Base-by-base conservation (phyloP, 2,113 vertebrate species). In the Vulpes lagopus region DNA sequence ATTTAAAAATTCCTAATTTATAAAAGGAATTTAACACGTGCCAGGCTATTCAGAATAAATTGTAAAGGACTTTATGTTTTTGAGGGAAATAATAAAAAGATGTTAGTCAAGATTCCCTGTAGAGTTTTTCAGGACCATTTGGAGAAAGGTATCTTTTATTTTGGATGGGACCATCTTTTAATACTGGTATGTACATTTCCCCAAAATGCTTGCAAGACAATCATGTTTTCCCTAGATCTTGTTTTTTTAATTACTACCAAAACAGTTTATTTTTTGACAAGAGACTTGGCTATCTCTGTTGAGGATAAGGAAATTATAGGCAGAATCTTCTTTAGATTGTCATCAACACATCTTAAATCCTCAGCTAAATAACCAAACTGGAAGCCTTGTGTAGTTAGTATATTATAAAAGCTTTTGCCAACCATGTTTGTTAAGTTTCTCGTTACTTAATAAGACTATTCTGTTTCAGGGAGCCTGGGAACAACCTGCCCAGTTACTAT, bases 61-160 rank as follows among this genome's bases (percentile, higher is more conserved):
- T 79, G 12, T 93, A 30, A 96, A 79, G 35, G 35, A 86, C 79
- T 30, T 62, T 64, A 30, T 10, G 43, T 53, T 95, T 96, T 73
- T 49, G 23, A 69, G 22, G 7, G 1, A 59, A 93, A 93, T 2
- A n/a, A 32, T 80, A 55, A n/a, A 62, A 64, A 5, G 11, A 16
- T 95, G 65, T 92, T n/a, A 67, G 60, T 82, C 27, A 69, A 73
- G 11, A 64, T 55, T 94, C 19, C 22, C 23, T 76, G 19, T 22
- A 51, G 11, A 43, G 60, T 25, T 89, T 67, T 86, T 89, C 30
- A 78, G 65, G 15, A 55, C 20, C 30, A n/a, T 23, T 51, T 82
- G 11, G 19, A 73, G n/a, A 69, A 0, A 15, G 10, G 3, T 43
- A 55, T 38, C 30, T 86, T 85, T 92, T 43, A 79, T 43, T 94